These are phyloP conservation scores for Bhutanitis thaidina DNA, from an alignment of 2,888 invertebrate genomes.

Conservation along the genomic window DNA sequence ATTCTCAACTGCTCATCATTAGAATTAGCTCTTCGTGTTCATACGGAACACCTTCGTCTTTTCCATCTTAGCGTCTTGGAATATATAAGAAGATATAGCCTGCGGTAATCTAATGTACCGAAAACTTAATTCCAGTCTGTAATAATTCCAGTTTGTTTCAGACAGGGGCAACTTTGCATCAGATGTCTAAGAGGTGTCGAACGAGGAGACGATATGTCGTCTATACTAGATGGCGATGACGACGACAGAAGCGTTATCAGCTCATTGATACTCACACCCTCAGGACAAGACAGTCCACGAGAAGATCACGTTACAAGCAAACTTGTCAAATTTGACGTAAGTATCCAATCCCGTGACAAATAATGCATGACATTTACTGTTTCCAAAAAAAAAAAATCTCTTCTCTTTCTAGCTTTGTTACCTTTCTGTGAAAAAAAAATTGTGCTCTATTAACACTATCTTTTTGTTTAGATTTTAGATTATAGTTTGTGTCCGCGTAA, in stretches of 20 bases:
- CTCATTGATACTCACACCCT: slow-evolving; percentile 66
- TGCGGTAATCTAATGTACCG: too few relatives aligned
- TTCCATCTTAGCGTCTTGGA: too few relatives aligned
- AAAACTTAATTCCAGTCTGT: too few relatives aligned
- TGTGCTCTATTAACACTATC: slow-evolving; percentile 21
- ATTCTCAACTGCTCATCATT: too few relatives aligned
- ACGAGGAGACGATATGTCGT: slow-evolving; percentile 80
- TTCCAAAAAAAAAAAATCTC: slow-evolving; percentile 16
- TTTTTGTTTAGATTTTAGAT: slow-evolving; percentile 25
- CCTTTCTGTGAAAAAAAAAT: slow-evolving; percentile 34
- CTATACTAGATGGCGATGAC: slow-evolving; percentile 86
- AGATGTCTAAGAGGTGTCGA: slow-evolving; percentile 86
- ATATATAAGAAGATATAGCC: too few relatives aligned
- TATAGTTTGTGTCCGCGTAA: slow-evolving; percentile 21
- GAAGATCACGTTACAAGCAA: slow-evolving; percentile 67
- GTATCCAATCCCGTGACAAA: slow-evolving; percentile 33
- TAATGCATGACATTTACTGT: slow-evolving; percentile 7
- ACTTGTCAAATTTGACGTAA: slow-evolving; percentile 81
- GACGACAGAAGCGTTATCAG: slow-evolving; percentile 84
- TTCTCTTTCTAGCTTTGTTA: slow-evolving; percentile 37
- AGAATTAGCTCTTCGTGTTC: too few relatives aligned
- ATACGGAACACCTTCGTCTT: too few relatives aligned
- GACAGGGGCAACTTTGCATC: slow-evolving; percentile 91
- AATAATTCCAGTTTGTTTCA: too few relatives aligned
- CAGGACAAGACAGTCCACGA: slow-evolving; percentile 63